These are phyloP conservation scores for Meiosimyza platycephala DNA, from an alignment of 2,888 invertebrate species.

Conservation along the genomic window DNA sequence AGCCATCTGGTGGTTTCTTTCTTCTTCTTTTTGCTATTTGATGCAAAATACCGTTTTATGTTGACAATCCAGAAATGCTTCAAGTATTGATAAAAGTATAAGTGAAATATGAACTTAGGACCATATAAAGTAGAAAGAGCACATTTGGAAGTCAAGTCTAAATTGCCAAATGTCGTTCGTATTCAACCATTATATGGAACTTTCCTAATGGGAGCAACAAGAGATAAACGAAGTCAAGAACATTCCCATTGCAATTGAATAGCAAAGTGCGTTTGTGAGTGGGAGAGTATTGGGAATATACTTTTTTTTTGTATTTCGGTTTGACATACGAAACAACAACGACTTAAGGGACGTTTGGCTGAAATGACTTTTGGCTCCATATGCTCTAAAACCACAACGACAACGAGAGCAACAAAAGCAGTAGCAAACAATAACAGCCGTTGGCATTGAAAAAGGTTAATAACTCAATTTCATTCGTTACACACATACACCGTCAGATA, in stretches of 20 bases:
- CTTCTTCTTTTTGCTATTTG: no score
- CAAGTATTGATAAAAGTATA: no score
- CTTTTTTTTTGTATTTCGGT: slow-evolving; percentile 29
- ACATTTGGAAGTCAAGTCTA: no score
- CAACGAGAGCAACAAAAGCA: slow-evolving; percentile 13
- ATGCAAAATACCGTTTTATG: no score
- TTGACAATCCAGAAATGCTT: no score
- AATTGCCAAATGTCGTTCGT: no score
- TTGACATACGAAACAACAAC: slow-evolving; percentile 50
- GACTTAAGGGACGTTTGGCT: slow-evolving; percentile 62
- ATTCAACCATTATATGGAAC: no score
- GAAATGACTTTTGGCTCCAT: slow-evolving; percentile 65
- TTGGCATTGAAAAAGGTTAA: slow-evolving; percentile 62
- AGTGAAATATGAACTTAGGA: no score
- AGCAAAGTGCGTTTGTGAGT: slow-evolving; percentile 22
- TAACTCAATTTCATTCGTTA: slow-evolving; percentile 45
- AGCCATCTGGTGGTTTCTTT: no score
- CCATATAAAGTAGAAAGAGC: no score
- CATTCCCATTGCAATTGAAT: slow-evolving; percentile 18
- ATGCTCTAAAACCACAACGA: slow-evolving; percentile 46
- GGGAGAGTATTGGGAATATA: background rate
- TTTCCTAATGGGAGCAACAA: no score
- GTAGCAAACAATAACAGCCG: slow-evolving; percentile 43
- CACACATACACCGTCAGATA: slow-evolving; percentile 18
- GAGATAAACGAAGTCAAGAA: background rate